phyloP scores from a whole-genome alignment of 2,113 vertebrate genomes.

The Dissostichus mawsoni region DNA sequence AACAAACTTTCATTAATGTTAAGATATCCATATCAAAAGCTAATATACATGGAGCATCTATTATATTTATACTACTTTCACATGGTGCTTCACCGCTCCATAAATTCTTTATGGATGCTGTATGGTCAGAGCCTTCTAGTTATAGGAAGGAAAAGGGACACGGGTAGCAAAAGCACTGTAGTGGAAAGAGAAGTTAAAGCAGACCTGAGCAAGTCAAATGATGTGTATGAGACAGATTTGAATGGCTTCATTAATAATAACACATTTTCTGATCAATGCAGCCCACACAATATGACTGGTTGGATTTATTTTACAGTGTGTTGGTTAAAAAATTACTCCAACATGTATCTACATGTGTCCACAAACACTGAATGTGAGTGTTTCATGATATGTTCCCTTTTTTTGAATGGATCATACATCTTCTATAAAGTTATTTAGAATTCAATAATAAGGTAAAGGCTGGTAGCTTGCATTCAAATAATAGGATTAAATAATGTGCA shows the following conservation, averaged over 20 bases:
- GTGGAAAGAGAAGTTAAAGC: not conserved
- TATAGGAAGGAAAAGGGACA: not conserved
- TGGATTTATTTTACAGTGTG: too few relatives aligned
- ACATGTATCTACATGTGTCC: too few relatives aligned
- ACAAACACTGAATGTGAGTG: too few relatives aligned
- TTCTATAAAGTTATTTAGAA: not conserved
- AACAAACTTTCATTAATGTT: not conserved
- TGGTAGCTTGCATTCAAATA: not conserved
- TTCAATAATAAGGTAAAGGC: not conserved
- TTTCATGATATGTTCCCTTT: not conserved
- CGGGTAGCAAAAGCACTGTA: not conserved
- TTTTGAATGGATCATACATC: not conserved
- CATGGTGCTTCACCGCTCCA: not conserved
- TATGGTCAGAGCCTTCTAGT: not conserved
- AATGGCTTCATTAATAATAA: too few relatives aligned
- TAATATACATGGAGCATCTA: not conserved
- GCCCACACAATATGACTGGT: too few relatives aligned
- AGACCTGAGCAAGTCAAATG: not conserved
- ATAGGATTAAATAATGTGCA: not conserved
- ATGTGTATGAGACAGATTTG: not conserved
- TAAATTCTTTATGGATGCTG: constrained; percentile 17
- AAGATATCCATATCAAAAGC: not conserved
- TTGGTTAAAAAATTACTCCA: too few relatives aligned
- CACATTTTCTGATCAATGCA: too few relatives aligned
- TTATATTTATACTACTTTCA: not conserved